phyloP scores from a whole-genome alignment of 2,797 vertebrate genomes.

The Kryptolebias ocellatus region DNA sequence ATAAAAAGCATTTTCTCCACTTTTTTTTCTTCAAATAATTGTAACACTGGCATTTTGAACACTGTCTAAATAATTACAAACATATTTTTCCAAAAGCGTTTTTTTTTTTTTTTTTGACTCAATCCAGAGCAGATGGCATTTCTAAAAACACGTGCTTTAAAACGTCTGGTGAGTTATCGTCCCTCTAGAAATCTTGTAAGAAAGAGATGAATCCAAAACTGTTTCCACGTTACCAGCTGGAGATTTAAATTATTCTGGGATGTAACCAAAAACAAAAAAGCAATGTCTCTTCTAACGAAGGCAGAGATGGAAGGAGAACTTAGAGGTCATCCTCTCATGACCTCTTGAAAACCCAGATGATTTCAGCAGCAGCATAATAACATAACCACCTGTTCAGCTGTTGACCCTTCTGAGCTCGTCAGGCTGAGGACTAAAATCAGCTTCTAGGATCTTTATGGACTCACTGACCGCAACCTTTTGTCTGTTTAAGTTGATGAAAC shows the following conservation, averaged over 20 bases:
- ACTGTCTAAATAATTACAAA: constrained; percentile 35
- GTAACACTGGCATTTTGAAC: constrained; percentile 33
- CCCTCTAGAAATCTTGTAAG: constrained; percentile 12
- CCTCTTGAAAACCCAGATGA: constrained; percentile 38
- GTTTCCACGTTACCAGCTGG: constrained; percentile 15
- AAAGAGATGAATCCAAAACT: constrained; percentile 24
- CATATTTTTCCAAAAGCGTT: constrained; percentile 20
- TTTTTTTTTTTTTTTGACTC: constrained; percentile 9
- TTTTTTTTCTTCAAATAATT: constrained; percentile 25
- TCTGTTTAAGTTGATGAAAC: constrained; percentile 40
- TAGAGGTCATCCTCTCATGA: constrained; percentile 41
- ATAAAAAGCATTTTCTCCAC: constrained; percentile 13
- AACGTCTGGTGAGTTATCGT: constrained; percentile 13
- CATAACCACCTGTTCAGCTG: constrained; percentile 51
- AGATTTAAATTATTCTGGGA: constrained; percentile 14
- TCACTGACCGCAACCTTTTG: constrained; percentile 20
- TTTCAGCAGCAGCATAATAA: constrained; percentile 46
- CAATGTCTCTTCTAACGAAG: background rate
- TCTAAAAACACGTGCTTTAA: constrained; percentile 4
- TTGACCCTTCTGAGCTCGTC: constrained; percentile 15
- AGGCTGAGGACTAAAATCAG: constrained; percentile 40
- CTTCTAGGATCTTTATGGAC: constrained; percentile 23
- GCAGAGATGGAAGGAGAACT: background rate
- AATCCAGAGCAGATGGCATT: constrained; percentile 23
- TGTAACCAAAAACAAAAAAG: background rate